Conservation (phyloP, 2,888 invertebrate genomes). For the Dorcus hopei region DNA sequence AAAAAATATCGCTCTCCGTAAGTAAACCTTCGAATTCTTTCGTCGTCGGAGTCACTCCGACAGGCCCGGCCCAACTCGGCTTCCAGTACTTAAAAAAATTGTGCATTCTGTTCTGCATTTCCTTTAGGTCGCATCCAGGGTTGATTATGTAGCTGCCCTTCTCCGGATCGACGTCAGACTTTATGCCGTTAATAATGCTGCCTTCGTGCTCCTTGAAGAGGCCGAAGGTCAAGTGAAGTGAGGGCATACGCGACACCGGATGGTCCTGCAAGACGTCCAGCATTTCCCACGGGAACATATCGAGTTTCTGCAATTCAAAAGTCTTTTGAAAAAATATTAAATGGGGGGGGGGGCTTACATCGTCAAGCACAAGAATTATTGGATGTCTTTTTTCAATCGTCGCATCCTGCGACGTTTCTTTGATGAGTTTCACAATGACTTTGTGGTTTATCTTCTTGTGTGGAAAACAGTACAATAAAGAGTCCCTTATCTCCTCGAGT, state of each 20-base stretch:
- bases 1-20: slow-evolving; percentile 55
- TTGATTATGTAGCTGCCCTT: slow-evolving; percentile 65
- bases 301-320: slow-evolving; percentile 58
- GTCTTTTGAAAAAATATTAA: slow-evolving; percentile 1
- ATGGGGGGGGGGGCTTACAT: slow-evolving; percentile 48
- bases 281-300: slow-evolving; percentile 78
- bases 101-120: slow-evolving; percentile 50
- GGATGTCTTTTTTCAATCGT: slow-evolving; percentile 55
- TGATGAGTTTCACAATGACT: slow-evolving; percentile 46
- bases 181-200: slow-evolving; percentile 56
- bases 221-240: slow-evolving; percentile 63
- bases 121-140: slow-evolving; percentile 57
- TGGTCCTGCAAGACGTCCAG: slow-evolving; percentile 63
- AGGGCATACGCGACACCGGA: slow-evolving; percentile 72
- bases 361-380: slow-evolving; percentile 66
- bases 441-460: slow-evolving; percentile 49
- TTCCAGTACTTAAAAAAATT: slow-evolving; percentile 53
- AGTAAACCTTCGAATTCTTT: slow-evolving; percentile 54
- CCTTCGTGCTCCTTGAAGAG: slow-evolving; percentile 60
- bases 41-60: slow-evolving; percentile 52
- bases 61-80: slow-evolving; percentile 49
- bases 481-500: slow-evolving; percentile 45
- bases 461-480: slow-evolving; percentile 45
- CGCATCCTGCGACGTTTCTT: slow-evolving; percentile 47
- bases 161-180: slow-evolving; percentile 51